phyloP scores from a whole-genome alignment of 1,140 invertebrate species.

The Holcopasites calliopsidis region DNA sequence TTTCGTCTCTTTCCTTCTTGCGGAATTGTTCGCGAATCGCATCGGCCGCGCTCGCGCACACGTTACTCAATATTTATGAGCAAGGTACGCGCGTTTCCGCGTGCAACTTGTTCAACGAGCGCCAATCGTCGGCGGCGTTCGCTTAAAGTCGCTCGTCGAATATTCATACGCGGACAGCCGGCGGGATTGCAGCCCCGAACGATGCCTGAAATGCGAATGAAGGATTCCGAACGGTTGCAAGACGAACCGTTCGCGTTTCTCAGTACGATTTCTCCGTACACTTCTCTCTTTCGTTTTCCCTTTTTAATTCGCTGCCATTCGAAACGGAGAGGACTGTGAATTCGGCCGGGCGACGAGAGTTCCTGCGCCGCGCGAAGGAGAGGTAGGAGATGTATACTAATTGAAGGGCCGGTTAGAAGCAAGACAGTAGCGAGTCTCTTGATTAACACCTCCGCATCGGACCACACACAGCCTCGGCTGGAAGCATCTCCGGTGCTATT shows the following conservation, averaged over 20 bases:
- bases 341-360: constrained; percentile 13
- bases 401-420: constrained; percentile 75
- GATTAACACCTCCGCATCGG: constrained; percentile 77
- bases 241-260: no score
- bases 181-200: constrained; percentile 9
- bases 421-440: constrained; percentile 74
- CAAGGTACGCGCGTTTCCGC: constrained; percentile 29
- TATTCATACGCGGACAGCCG: constrained; percentile 34
- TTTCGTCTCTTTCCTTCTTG: no score
- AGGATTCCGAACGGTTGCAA: neutral
- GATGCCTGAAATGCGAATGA: constrained; percentile 11
- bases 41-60: neutral
- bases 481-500: constrained; percentile 36
- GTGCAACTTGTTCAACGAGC: constrained; percentile 40
- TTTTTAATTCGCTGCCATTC: neutral
- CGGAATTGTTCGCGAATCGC: no score
- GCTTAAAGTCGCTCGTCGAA: constrained; percentile 42
- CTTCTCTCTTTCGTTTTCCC: constrained; percentile 1
- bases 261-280: no score
- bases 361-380: constrained; percentile 19
- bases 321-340: constrained; percentile 16
- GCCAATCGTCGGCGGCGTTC: constrained; percentile 34
- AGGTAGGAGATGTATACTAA: constrained; percentile 73
- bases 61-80: constrained; percentile 46
- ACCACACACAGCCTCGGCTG: constrained; percentile 72